A percentile compares a stretch with the other conserved stretches of the same genome.
phyloP scores from a whole-genome alignment of 2,888 invertebrate species.

The Aporophyla nigra region DNA sequence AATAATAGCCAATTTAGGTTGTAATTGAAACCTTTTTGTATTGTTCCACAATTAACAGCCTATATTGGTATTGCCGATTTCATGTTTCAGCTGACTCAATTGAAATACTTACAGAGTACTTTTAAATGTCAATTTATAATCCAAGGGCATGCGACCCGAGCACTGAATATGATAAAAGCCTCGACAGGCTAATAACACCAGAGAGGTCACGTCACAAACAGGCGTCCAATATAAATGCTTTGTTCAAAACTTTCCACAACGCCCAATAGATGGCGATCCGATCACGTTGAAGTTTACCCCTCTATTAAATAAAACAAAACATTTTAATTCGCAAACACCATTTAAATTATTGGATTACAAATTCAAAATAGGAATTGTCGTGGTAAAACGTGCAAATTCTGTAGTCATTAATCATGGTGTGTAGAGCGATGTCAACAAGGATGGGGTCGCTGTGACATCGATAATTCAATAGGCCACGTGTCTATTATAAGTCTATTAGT shows the following conservation, averaged over 20 bases:
- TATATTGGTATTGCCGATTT: conserved; percentile 36
- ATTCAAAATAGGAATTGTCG: conserved; percentile 72
- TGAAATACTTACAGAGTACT: conserved; percentile 31
- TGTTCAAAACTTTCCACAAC: conserved; percentile 43
- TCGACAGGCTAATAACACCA: conserved; percentile 34
- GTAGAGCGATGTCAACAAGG: conserved; percentile 68
- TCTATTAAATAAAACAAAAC: conserved; percentile 65
- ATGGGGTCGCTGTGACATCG: conserved; percentile 67
- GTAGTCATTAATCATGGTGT: conserved; percentile 77
- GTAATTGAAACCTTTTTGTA: conserved; percentile 38
- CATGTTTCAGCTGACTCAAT: conserved; percentile 27
- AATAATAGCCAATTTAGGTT: conserved; percentile 44
- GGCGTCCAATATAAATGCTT: conserved; percentile 45
- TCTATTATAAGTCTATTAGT: conserved; percentile 72
- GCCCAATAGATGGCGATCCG: conserved; percentile 55
- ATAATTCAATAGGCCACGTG: conserved; percentile 70
- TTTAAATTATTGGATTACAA: conserved; percentile 70
- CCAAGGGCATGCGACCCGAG: conserved; percentile 7
- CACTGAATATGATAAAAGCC: conserved; percentile 55
- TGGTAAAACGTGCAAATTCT: conserved; percentile 73
- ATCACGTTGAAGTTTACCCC: conserved; percentile 40
- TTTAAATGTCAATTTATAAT: conserved; percentile 55
- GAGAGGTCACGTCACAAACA: conserved; percentile 52
- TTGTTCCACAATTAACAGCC: conserved; percentile 46
- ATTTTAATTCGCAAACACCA: conserved; percentile 63